Evolutionary conservation across 2,797 vertebrate species (phyloP), one percentile per base, ranked within the genome.

Genomic region (Lycodopsis pacificus): DNA sequence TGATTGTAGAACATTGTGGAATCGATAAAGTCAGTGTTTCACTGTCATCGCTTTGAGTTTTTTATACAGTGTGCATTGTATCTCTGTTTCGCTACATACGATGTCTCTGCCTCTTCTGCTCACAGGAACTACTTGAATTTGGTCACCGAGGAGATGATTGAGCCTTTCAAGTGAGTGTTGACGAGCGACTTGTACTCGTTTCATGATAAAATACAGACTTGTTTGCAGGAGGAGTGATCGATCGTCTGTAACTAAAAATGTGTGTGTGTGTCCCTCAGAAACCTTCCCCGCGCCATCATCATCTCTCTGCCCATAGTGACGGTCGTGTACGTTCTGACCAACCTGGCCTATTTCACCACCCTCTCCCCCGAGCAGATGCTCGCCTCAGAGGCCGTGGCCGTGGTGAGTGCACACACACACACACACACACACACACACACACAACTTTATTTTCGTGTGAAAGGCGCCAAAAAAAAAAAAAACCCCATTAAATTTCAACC

Each of bases 71-170:
- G 14, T 27, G 3, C 20, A 19, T 20, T 34, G 30, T 42, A 27
- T n/a, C 20, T 40, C 13, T 51, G 17, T 51, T 27, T 48, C 4
- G 7, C 40, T 32, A 7, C 20, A 4, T 27, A 34, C 25, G 20
- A 1, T 30, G 5, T 57, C 42, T 61, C 51, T 88, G 15, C 32
- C 2, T 80, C 22, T 30, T 71, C 51, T 71, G 20, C 75, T 88
- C 90, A 1, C 90, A 99, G 98, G 98, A 99, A 99, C 91, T 99
- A 99, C 92, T 93, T 99, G 95, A 99, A 99, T 87, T 98, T 99
- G 67, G 98, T 99, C 27, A 99, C 97, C 0, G 98, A 99, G 84
- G 98, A 99, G 93, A 99, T 99, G 98, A 99, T 99, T 9, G 97
- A 99, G 10, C 97, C 98, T 17, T 98, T 96, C 93, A 98, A 95